Base-by-base conservation (phyloP, 2,888 invertebrate species). In the Argyra leucocephala region DNA sequence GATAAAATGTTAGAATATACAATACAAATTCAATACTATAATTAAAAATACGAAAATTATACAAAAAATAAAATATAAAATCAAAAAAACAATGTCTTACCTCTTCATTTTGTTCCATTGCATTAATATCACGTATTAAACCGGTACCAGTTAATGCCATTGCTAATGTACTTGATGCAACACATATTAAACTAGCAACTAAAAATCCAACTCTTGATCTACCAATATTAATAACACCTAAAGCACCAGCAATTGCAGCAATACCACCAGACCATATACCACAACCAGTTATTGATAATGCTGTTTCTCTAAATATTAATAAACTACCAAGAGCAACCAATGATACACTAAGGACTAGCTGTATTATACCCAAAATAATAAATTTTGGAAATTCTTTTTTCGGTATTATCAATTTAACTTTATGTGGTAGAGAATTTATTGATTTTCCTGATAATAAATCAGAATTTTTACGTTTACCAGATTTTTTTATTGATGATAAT, bases 111-210 rank as follows among this genome's bases (percentile, higher is more conserved):
- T 74, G 73, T 65, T 76, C 74, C 66, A 74, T 70, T 64, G 76
- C 76, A 69, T 76, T 78, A 60, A 78, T 73, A 69, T 80, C 78
- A 24, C 79, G 71, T n/a, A 78, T 76, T 36, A 80, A 68, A 12
- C 79, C 79, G 67, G 76, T 76, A 15, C 80, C 79, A 26, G 78
- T 77, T 67, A 80, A 74, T 24, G 80, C 80, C 70, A 80, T 67
- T 6, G 78, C 80, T 66, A 80, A 65, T 6, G 80, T 79, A 67
- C 78, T 78, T 60, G 78, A 76, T 6, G 79, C 80, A 61, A 80
- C 78, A 69, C 79, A 79, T 57, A 80, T 76, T 69, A 80, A 71
- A 70, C 77, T 80, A 18, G 78, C 70, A 12, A 79, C 80, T 70
- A 80, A 66, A 70, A 80, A 80, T 48, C 78, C 79, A 26, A 78